Percentiles rank a stretch among this genome's conserved stretches.
These are phyloP conservation scores for Scleropages formosus DNA, from an alignment of 2,797 vertebrate genomes.

Conservation along the genomic window DNA sequence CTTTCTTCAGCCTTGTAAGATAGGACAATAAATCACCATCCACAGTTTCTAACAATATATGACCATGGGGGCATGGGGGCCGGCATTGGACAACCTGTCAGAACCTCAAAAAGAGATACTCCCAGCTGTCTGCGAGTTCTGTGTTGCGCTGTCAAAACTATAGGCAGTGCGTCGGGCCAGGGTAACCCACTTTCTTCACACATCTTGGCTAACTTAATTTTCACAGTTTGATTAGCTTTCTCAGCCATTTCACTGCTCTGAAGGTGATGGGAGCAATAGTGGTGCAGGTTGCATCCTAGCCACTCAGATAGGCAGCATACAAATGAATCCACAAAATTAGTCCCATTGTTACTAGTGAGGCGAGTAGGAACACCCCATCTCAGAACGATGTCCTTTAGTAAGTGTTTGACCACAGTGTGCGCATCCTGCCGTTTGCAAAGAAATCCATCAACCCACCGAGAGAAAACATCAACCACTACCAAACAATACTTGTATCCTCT, in stretches of 20 bases:
- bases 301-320: neutral
- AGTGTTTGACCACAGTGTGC: neutral
- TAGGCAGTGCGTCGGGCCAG: neutral
- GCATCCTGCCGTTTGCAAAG: neutral
- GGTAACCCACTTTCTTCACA: neutral
- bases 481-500: constrained; percentile 28
- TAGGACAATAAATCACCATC: too few relatives aligned
- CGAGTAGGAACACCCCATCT: constrained; percentile 23
- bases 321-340: neutral
- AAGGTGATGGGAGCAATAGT: constrained; percentile 12
- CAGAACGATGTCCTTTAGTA: constrained; percentile 21
- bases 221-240: neutral
- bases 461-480: constrained; percentile 28
- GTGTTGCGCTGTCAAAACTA: neutral
- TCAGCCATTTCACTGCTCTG: neutral
- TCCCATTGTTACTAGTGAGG: constrained; percentile 15
- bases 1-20: neutral
- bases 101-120: too few relatives aligned
- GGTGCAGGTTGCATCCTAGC: neutral
- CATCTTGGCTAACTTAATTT: neutral
- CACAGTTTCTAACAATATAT: too few relatives aligned
- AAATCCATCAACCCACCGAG: constrained; percentile 30
- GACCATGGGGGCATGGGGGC: too few relatives aligned
- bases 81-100: too few relatives aligned
- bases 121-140: neutral